phyloP scores from a whole-genome alignment of 2,113 vertebrate genomes.

The Burhinus oedicnemus region DNA sequence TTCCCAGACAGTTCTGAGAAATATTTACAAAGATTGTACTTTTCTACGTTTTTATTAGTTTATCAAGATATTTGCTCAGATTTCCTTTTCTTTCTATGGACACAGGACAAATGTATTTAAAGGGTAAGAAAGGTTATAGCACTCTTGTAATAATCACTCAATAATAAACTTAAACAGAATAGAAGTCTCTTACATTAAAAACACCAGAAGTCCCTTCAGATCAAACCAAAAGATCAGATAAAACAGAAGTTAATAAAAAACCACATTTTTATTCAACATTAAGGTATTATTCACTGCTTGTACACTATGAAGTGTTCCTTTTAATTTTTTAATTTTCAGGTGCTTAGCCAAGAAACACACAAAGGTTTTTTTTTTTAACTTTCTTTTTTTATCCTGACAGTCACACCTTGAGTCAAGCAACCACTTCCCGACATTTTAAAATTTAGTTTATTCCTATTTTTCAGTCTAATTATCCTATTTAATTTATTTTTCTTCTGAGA shows the following conservation, averaged over 20 bases:
- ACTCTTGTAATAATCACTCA: not conserved
- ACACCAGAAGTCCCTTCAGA: not conserved
- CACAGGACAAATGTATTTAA: not conserved
- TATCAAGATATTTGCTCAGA: not conserved
- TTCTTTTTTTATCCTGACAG: not conserved
- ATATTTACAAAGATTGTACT: not conserved
- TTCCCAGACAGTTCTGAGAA: not conserved
- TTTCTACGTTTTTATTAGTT: not conserved
- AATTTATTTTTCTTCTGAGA: not conserved
- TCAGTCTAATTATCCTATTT: not conserved
- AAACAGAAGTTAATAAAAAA: not conserved
- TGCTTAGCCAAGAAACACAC: not conserved
- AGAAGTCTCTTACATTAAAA: not conserved
- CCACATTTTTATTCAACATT: not conserved
- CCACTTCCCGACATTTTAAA: not conserved
- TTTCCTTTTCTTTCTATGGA: not conserved
- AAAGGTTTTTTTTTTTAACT: fast-evolving
- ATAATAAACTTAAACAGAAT: not conserved
- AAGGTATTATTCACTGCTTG: not conserved
- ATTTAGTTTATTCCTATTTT: not conserved
- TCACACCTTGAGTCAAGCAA: not conserved
- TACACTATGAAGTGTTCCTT: not conserved
- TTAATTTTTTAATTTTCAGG: not conserved
- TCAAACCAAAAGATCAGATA: not conserved
- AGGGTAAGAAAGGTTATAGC: not conserved